These are phyloP conservation scores for Schizothorax lantsangensis DNA, from an alignment of 2,797 vertebrate genomes.

Conservation along the genomic window DNA sequence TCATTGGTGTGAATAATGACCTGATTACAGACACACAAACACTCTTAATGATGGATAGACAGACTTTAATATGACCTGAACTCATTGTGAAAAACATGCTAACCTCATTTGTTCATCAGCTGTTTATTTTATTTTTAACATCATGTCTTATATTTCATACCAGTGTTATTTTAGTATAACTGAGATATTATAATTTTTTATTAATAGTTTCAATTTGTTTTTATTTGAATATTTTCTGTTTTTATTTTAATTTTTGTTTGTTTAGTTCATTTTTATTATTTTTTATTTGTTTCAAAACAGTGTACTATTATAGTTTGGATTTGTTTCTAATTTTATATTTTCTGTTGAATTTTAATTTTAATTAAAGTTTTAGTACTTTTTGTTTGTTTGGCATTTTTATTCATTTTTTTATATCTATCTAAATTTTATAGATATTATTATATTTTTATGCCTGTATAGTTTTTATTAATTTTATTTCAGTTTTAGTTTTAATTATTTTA, in stretches of 20 bases:
- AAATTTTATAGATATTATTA: too few relatives aligned
- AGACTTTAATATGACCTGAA: background rate
- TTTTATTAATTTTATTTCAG: background rate
- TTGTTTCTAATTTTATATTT: too few relatives aligned
- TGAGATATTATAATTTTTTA: background rate
- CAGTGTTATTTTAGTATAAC: too few relatives aligned
- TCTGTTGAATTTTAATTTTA: too few relatives aligned
- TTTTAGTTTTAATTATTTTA: background rate
- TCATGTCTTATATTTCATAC: background rate
- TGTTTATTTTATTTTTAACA: background rate
- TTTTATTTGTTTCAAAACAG: too few relatives aligned
- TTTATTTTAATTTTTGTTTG: background rate
- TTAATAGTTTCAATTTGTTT: background rate
- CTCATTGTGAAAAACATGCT: background rate
- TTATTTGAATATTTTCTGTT: background rate
- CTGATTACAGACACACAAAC: slow-evolving; percentile 9
- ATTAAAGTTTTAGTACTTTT: too few relatives aligned
- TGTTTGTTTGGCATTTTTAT: too few relatives aligned
- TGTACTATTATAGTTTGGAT: too few relatives aligned
- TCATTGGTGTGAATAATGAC: slow-evolving; percentile 29
- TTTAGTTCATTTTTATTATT: too few relatives aligned
- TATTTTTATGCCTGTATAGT: too few relatives aligned
- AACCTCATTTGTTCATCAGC: background rate
- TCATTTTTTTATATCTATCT: too few relatives aligned
- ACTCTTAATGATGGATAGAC: background rate